Base-by-base conservation (phyloP, 2,888 invertebrate genomes). In the Polymixis flavicincta region DNA sequence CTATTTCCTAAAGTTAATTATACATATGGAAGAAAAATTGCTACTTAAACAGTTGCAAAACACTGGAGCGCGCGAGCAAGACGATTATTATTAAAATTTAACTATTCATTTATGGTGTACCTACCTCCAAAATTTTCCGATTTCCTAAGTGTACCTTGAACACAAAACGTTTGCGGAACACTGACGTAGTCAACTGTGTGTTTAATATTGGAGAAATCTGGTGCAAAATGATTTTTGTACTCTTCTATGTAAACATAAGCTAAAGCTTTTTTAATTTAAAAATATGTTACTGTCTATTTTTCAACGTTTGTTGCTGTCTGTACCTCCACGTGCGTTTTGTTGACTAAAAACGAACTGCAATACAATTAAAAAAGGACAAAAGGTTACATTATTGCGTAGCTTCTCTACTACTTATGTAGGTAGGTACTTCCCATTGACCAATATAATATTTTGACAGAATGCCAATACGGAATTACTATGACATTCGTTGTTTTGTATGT, bases 401-500 rank as follows among this genome's bases (percentile, higher is more conserved):
- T 74, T 52, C 48, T 60, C 45, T 48, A 68, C 13, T 70, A 71
- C 22, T 61, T 9, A 55, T 13, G 22, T 32, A 50, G 17, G 17
- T 32, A 63, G 19, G 28, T 50, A 60, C 50, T 63, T 59, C 55
- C 59, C 76, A 76, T 76, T 74, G 66, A 74, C 64, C 54, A 69
- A 71, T 52, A 70, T 57, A 37, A 14, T 55, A 45, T 77, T 75
- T 85, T 85, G 84, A 72, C 75, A 83, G 17, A n/a, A 76, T 78
- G 85, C 84, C 86, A 86, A 76, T 68, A 69, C 73, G 78, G 57
- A 69, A 74, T 71, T 37, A 60, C 28, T 37, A 32, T 48, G 54
- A 63, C 14, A 61, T 70, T 63, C 4, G 45, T 48, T 42, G 68
- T n/a, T 71, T 57, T 69, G 42, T 67, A 65, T 28, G 28, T 60